Conservation (phyloP, 2,888 invertebrate species). For the Plagodis pulveraria region DNA sequence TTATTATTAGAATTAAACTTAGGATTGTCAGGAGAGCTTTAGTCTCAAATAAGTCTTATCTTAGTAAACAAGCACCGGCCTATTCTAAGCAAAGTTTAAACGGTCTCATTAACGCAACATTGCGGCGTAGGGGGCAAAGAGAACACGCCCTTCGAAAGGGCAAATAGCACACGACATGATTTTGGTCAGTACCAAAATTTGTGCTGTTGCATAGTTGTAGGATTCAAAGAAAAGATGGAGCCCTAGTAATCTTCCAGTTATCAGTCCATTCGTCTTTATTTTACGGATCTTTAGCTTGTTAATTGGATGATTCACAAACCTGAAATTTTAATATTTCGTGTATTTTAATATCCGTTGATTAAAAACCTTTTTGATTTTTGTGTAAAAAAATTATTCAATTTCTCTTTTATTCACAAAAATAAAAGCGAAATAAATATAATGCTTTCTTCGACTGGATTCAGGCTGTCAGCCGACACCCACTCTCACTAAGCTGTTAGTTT, state of each 20-base stretch:
- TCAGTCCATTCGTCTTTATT: background rate
- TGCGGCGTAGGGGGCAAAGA: constrained; percentile 29
- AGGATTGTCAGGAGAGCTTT: background rate
- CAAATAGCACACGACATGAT: constrained; percentile 19
- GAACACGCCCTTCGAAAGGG: constrained; percentile 33
- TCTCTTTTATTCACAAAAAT: too few species aligned
- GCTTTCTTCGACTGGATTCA: too few species aligned
- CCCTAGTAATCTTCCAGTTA: background rate
- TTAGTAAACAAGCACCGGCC: constrained; percentile 31
- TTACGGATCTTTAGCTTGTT: background rate
- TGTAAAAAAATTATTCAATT: too few species aligned
- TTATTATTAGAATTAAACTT: background rate
- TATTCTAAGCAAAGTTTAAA: constrained; percentile 33
- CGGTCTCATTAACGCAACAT: constrained; percentile 36
- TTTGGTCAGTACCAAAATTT: constrained; percentile 7
- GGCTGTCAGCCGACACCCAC: too few species aligned
- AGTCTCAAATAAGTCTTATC: constrained; percentile 27
- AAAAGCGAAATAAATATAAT: too few species aligned
- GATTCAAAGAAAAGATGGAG: too few species aligned
- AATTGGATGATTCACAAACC: too few species aligned
- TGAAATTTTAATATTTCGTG: too few species aligned
- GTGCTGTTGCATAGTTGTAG: background rate
- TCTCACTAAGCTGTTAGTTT: too few species aligned
- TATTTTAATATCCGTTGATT: too few species aligned
- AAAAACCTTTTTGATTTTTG: too few species aligned